Evolutionary conservation across 2,797 vertebrate species (phyloP).

Genomic region (Dromococcyx pavoninus): DNA sequence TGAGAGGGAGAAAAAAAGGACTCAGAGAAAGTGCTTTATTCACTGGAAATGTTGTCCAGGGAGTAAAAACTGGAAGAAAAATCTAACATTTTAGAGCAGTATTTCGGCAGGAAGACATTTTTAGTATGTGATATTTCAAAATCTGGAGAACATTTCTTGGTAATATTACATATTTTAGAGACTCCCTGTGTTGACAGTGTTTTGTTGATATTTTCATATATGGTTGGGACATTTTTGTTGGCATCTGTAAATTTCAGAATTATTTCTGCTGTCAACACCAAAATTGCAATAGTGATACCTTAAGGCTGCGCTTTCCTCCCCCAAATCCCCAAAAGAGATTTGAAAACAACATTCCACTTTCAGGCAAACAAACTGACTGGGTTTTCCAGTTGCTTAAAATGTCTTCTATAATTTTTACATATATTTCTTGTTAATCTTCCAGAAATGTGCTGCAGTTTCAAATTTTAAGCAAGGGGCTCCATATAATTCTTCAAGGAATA

Average conservation of each 20-base stretch:
- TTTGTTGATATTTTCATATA: constrained; percentile 5
- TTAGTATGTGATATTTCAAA: constrained; percentile 52
- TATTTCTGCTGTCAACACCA: constrained; percentile 4
- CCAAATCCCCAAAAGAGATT: neutral
- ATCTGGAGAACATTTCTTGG: too few relatives aligned
- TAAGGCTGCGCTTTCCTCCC: neutral
- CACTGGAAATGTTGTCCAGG: neutral
- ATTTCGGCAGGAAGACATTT: constrained; percentile 20
- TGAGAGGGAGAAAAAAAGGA: neutral
- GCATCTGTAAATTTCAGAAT: neutral
- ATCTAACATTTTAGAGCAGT: neutral
- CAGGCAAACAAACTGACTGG: neutral
- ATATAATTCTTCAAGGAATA: neutral
- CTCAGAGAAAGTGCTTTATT: constrained; percentile 11
- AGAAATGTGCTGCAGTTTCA: neutral
- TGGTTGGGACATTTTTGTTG: neutral
- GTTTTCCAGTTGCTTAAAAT: neutral
- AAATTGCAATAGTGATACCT: neutral
- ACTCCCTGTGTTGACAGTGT: neutral
- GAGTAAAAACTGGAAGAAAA: constrained; percentile 22
- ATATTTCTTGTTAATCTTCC: neutral
- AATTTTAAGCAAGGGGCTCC: neutral
- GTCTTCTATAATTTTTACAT: neutral
- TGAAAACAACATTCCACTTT: neutral
- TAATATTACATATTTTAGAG: constrained; percentile 28